A percentile compares a stretch with the other conserved stretches of the same genome.
Conservation (phyloP, 2,113 vertebrate genomes). For the Eudyptes chrysolophus region DNA sequence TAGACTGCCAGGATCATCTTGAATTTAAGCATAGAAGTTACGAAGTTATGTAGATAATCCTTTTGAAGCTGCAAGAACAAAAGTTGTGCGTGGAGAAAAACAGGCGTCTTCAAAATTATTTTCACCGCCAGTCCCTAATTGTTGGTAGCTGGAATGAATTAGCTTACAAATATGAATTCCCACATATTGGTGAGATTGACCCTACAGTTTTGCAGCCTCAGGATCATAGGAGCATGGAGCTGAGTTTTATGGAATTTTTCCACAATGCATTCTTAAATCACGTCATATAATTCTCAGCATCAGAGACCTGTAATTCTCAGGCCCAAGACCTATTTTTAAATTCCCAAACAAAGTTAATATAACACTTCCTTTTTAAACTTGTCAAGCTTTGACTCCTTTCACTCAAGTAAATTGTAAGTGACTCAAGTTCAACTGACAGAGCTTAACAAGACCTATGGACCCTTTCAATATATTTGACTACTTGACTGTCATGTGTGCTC, state of each 20-base stretch:
- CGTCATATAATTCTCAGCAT: background rate
- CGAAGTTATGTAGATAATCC: background rate
- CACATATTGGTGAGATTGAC: background rate
- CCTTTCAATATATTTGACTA: slow-evolving; percentile 1
- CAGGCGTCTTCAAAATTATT: background rate
- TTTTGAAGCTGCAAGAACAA: background rate
- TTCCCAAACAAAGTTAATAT: background rate
- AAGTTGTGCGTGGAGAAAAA: background rate
- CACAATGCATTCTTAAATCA: background rate
- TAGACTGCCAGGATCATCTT: background rate
- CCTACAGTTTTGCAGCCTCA: background rate
- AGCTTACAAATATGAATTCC: background rate
- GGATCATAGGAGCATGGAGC: background rate
- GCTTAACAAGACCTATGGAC: background rate
- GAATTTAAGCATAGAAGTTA: background rate
- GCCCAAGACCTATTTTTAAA: background rate
- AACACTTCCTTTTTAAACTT: background rate
- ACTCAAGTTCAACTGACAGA: background rate
- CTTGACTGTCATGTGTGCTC: background rate
- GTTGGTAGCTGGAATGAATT: background rate
- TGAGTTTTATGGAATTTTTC: background rate
- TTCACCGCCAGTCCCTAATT: background rate
- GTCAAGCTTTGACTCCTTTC: background rate
- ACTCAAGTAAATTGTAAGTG: background rate
- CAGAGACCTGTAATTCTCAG: background rate